Percentiles rank a stretch among this genome's conserved stretches.
Conservation (phyloP, 2,797 vertebrate species). For the Channallabes apus region DNA sequence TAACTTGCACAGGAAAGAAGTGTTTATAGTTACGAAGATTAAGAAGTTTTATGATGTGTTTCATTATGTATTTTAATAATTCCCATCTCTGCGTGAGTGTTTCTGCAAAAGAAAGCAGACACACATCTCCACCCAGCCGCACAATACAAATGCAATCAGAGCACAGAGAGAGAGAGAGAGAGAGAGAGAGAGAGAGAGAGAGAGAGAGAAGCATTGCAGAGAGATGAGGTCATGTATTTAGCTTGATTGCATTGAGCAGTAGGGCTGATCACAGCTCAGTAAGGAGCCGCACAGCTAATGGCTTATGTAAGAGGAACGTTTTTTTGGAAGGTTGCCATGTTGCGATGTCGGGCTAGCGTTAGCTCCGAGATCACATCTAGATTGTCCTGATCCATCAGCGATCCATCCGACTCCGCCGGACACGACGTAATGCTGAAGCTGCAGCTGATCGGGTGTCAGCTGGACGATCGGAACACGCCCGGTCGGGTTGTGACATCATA, state of each 20-base stretch:
- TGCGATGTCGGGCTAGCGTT: conserved; percentile 26
- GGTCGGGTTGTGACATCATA: conserved; percentile 43
- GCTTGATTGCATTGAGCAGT: conserved; percentile 69
- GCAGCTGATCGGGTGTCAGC: conserved; percentile 18
- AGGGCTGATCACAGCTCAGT: conserved; percentile 51
- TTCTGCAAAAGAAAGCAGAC: not conserved
- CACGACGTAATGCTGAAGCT: conserved; percentile 23
- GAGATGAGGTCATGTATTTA: conserved; percentile 82
- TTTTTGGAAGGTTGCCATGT: conserved; percentile 35
- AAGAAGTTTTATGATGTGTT: conserved; percentile 12
- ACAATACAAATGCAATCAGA: conserved; percentile 13
- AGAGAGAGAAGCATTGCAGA: conserved; percentile 65
- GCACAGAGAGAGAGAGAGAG: conserved; percentile 31
- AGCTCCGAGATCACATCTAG: conserved; percentile 14
- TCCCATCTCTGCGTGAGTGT: not conserved
- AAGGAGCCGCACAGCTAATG: conserved; percentile 50
- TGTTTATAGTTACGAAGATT: not conserved
- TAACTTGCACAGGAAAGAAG: not conserved
- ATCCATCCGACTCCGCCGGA: conserved; percentile 6
- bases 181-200: conserved; percentile 37
- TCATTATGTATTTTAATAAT: conserved; percentile 7
- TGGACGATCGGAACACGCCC: conserved; percentile 31
- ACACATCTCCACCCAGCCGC: conserved; percentile 18
- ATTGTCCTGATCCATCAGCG: conserved; percentile 23
- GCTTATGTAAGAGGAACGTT: conserved; percentile 51